A percentile compares a stretch with the other conserved stretches of the same genome.
Evolutionary conservation across 2,797 vertebrate species (phyloP).

Genomic region (Parambassis ranga): DNA sequence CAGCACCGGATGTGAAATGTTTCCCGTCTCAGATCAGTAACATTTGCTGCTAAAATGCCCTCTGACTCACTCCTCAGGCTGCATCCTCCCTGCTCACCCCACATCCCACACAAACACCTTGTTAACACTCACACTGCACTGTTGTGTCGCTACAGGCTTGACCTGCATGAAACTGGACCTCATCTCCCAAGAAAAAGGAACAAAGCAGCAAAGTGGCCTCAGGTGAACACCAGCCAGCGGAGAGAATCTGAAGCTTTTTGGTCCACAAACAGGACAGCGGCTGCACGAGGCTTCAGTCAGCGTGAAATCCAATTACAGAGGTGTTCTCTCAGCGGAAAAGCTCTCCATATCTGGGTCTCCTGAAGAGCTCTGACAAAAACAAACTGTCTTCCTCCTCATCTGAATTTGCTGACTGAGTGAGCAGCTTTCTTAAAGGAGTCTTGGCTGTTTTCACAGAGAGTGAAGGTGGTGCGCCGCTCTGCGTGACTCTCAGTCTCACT

Average conservation of each 20-base stretch:
- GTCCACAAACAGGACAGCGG: constrained; percentile 4
- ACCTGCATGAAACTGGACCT: constrained; percentile 79
- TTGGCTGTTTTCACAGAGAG: constrained; percentile 34
- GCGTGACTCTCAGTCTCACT: constrained; percentile 48
- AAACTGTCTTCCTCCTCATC: neutral
- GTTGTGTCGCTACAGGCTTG: constrained; percentile 67
- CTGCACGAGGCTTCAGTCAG: neutral
- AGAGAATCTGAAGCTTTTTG: constrained; percentile 4
- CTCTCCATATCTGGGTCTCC: neutral
- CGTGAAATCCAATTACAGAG: constrained; percentile 37
- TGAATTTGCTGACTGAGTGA: constrained; percentile 17
- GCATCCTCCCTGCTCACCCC: constrained; percentile 9
- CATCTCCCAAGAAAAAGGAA: constrained; percentile 63
- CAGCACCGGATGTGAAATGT: constrained; percentile 15
- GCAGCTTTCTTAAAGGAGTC: constrained; percentile 20
- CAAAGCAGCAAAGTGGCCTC: neutral
- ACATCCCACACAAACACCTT: neutral
- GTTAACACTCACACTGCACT: constrained; percentile 71
- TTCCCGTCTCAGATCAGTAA: constrained; percentile 15
- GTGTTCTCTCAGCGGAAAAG: constrained; percentile 4
- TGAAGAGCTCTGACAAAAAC: neutral
- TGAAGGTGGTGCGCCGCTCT: constrained; percentile 41
- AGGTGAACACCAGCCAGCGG: neutral
- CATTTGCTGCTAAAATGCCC: constrained; percentile 23
- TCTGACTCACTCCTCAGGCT: constrained; percentile 20